These are phyloP conservation scores for Mobula hypostoma DNA, from an alignment of 2,113 vertebrate genomes.

Conservation along the genomic window DNA sequence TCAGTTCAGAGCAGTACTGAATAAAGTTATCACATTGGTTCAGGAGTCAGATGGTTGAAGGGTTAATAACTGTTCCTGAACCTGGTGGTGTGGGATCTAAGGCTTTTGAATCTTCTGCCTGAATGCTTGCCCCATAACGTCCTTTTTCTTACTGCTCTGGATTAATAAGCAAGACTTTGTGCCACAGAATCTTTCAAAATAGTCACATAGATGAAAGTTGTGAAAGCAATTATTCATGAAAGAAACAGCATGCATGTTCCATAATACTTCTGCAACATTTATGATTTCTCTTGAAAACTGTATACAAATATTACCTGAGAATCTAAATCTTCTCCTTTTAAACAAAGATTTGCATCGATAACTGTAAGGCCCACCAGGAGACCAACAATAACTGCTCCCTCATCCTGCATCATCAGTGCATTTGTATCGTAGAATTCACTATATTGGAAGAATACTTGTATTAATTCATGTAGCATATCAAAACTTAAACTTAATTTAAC, in stretches of 20 bases:
- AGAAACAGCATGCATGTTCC: background rate
- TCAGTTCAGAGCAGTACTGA: too few species aligned
- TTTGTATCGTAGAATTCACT: conserved; percentile 94
- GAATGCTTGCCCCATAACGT: background rate
- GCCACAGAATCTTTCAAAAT: conserved; percentile 12
- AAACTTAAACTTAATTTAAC: background rate
- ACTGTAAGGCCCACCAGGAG: conserved; percentile 92
- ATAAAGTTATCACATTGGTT: too few species aligned
- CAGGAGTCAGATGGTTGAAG: too few species aligned
- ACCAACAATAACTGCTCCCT: conserved; percentile 86
- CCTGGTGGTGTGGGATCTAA: too few species aligned
- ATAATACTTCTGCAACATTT: background rate
- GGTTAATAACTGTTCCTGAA: too few species aligned
- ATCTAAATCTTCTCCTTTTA: conserved; percentile 97
- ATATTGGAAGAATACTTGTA: background rate
- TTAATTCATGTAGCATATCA: background rate
- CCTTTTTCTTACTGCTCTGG: background rate
- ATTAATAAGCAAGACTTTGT: background rate
- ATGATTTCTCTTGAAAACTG: background rate
- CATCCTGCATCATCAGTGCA: conserved; percentile 87
- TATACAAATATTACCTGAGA: conserved; percentile 69
- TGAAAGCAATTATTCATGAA: background rate
- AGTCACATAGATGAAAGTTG: background rate
- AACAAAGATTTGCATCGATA: conserved; percentile 93
- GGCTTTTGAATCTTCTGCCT: too few species aligned